A percentile compares a stretch with the other conserved stretches of the same genome.
Evolutionary conservation across 2,797 vertebrate genomes (phyloP).

Genomic region (Limosa lapponica): DNA sequence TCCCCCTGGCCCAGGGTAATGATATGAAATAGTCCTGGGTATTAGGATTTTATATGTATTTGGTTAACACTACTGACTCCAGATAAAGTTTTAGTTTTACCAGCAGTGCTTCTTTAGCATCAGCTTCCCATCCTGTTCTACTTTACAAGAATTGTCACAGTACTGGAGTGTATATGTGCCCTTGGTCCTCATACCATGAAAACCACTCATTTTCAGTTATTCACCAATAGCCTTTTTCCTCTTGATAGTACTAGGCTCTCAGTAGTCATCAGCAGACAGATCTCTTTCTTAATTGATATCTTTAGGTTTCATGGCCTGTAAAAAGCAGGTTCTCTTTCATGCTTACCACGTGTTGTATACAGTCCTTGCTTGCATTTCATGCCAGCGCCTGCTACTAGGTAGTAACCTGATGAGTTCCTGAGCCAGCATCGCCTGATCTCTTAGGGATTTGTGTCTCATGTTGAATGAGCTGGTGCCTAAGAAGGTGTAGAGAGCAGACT

Average conservation of each 20-base stretch:
- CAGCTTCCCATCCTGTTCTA: not conserved
- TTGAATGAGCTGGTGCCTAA: not conserved
- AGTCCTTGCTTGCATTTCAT: not conserved
- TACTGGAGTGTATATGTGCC: not conserved
- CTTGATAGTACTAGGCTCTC: not conserved
- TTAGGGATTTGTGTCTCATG: not conserved
- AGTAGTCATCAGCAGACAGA: not conserved
- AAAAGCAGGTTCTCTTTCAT: not conserved
- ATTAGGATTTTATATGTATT: not conserved
- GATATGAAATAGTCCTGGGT: not conserved
- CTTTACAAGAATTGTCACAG: not conserved
- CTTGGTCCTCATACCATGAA: not conserved
- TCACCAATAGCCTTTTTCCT: not conserved
- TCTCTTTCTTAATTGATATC: not conserved
- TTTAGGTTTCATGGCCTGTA: not conserved
- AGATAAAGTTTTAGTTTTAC: not conserved
- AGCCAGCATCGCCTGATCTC: fast-evolving
- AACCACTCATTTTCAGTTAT: not conserved
- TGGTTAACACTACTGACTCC: not conserved
- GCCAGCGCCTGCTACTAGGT: not conserved
- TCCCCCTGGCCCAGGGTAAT: not conserved
- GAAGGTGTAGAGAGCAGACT: not conserved
- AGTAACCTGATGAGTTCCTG: not conserved
- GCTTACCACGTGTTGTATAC: not conserved
- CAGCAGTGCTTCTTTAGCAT: not conserved